Evolutionary conservation across 2,113 vertebrate genomes (phyloP), one percentile per base, ranked within the genome.

Genomic region (Rostratula benghalensis): DNA sequence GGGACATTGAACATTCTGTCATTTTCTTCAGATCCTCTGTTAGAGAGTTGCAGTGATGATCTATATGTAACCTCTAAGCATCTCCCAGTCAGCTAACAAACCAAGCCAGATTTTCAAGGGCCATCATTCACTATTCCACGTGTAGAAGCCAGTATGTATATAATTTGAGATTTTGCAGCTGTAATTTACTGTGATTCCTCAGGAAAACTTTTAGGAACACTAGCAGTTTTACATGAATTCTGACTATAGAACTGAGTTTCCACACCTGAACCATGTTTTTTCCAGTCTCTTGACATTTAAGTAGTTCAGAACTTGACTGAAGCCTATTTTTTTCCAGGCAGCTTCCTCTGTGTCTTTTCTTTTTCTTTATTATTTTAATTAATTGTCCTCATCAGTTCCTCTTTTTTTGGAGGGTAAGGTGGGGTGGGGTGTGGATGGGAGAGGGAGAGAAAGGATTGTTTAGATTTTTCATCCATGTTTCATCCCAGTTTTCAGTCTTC

Each of bases 211-310:
- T 22, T 23, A 45, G 15, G 22, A 75, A 50, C 13, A n/a, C 33
- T 31, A 67, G 11, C 14, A 50, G 13, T 46, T 75, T 56, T 28
- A 56, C 33, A 39, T 56, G 4, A 56, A 64, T 54, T 60, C 48
- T 79, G 65, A 69, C 35, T 0, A 2, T 31, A 39, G 33, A 89
- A 25, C 3, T 48, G 7, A 7, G 3, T 19, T 93, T 51, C 39
- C 1, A 0, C 17, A 23, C 30, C 9, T 9, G 10, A 6, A 11
- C 18, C 7, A 1, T 20, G 6, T 45, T 77, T 83, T 63, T 23
- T 53, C 11, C 27, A 61, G 35, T 17, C 4, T 74, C 6, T 67
- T 67, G 39, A 51, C 6, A 30, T 28, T 21, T 53, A 70, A 73
- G 17, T 9, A 7, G 2, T 83, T 83, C 53, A 61, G 22, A 92